These are phyloP conservation scores for Dendrophyllia cribrosa DNA, from an alignment of 64 coral and sea anemone genomes.

Conservation along the genomic window DNA sequence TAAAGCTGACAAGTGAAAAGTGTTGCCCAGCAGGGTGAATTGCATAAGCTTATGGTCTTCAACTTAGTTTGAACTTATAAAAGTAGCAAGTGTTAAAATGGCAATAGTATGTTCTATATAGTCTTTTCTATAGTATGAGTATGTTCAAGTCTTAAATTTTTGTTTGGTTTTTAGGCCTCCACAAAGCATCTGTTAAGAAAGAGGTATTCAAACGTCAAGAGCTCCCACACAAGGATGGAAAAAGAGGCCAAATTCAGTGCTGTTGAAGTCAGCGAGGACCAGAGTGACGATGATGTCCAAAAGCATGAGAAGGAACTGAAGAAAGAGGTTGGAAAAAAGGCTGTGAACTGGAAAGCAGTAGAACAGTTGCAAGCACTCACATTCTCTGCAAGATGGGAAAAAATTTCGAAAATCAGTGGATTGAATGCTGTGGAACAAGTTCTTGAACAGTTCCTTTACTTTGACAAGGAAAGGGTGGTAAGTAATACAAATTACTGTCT, in stretches of 20 bases:
- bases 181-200: not conserved
- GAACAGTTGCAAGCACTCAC: slow-evolving; percentile 11
- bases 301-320: slow-evolving; percentile 18
- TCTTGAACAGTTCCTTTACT: not conserved
- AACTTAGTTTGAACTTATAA: not conserved
- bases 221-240: not conserved
- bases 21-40: no score
- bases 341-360: slow-evolving; percentile 19
- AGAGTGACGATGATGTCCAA: not conserved
- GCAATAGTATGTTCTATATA: not conserved
- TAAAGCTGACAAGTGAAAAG: no score
- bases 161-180: not conserved
- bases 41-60: not conserved
- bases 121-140: not conserved
- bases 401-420: slow-evolving; percentile 16
- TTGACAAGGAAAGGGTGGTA: slow-evolving; percentile 5
- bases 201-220: not conserved
- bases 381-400: not conserved
- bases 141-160: not conserved
- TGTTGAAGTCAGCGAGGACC: not conserved
- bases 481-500: not conserved
- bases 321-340: slow-evolving; percentile 7
- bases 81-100: not conserved
- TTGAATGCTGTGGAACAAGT: not conserved
- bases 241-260: not conserved